Evolutionary conservation across 1,140 invertebrate species (phyloP).

Genomic region (Propsilocerus akamusi): DNA sequence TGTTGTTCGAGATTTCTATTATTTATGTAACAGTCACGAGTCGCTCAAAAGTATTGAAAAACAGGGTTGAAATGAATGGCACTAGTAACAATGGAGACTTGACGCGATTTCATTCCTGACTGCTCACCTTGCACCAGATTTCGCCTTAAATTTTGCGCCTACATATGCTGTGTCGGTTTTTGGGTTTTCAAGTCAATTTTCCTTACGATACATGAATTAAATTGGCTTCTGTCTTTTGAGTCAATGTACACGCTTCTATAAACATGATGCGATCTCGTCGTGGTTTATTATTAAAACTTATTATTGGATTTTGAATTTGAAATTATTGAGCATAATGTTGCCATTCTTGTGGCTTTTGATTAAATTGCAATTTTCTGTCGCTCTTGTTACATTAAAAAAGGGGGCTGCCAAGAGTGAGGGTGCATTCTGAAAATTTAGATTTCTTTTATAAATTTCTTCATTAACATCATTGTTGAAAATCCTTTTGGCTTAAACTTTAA

Average conservation of each 20-base stretch:
- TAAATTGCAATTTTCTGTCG: neutral
- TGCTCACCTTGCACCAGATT: neutral
- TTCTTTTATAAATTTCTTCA: neutral
- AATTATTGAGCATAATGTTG: neutral
- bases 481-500: neutral
- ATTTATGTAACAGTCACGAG: neutral
- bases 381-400: neutral
- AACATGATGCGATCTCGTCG: slow-evolving; percentile 1
- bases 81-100: too few species aligned
- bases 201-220: neutral
- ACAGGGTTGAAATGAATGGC: neutral
- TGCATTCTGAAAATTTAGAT: neutral
- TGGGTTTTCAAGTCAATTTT: neutral
- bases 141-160: neutral
- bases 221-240: neutral
- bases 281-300: slow-evolving; percentile 4
- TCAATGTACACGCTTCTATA: neutral
- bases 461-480: too few species aligned
- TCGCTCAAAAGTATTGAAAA: neutral
- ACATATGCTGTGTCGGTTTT: neutral
- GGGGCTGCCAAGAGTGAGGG: neutral
- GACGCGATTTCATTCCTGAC: neutral
- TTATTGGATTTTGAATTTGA: slow-evolving; percentile 4
- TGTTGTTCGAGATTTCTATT: neutral
- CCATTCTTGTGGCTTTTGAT: neutral